These are phyloP conservation scores for Cassiopea andromeda DNA, from an alignment of 30 jellyfish, hydroid and myxozoan genomes.

Conservation along the genomic window DNA sequence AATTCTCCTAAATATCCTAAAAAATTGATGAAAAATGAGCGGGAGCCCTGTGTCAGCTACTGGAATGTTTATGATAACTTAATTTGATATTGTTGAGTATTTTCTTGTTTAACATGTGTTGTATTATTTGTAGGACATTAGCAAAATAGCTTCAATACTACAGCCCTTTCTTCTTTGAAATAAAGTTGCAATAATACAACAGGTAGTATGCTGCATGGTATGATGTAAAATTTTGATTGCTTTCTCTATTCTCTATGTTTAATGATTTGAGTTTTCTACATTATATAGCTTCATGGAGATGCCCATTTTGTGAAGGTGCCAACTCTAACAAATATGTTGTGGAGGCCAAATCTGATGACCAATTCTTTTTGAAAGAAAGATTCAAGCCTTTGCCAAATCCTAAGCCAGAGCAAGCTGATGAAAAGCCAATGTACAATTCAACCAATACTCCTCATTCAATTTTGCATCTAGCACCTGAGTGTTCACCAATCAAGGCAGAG, in stretches of 20 bases:
- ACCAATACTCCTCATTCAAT: background rate
- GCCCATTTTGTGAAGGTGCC: slow-evolving; percentile 46
- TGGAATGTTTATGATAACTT: too few species aligned
- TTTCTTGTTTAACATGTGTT: too few species aligned
- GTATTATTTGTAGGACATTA: too few species aligned
- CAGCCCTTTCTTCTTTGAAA: too few species aligned
- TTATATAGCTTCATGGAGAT: slow-evolving; percentile 48
- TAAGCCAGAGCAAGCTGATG: background rate
- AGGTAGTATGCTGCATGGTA: too few species aligned
- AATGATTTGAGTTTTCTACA: background rate
- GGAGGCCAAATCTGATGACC: background rate
- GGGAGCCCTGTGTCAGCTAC: too few species aligned
- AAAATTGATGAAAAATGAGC: too few species aligned
- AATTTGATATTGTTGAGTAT: too few species aligned
- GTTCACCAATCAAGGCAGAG: background rate
- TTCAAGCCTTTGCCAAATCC: background rate
- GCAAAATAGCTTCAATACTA: too few species aligned
- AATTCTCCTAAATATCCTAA: too few species aligned
- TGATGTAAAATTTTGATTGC: too few species aligned
- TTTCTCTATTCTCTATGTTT: background rate
- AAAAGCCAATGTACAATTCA: background rate
- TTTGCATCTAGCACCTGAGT: background rate
- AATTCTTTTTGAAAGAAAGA: background rate
- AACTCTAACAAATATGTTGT: background rate
- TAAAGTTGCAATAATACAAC: too few species aligned